Conservation (phyloP, 2,888 invertebrate genomes). For the Drosophila meridiana region DNA sequence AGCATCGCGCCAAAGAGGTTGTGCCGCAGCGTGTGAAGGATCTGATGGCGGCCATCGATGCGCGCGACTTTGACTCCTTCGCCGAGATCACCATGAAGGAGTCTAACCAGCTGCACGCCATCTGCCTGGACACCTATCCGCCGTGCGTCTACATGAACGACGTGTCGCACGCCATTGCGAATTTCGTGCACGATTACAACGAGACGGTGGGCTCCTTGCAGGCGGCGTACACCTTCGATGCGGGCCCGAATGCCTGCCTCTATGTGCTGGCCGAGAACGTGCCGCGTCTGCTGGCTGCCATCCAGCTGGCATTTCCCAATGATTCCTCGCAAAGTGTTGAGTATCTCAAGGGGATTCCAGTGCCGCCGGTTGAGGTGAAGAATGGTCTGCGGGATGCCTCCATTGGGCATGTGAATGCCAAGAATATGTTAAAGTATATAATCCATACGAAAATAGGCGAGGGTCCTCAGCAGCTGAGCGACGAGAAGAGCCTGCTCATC, state of each 20-base stretch:
- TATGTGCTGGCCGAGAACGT: constrained; percentile 92
- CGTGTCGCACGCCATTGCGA: constrained; percentile 91
- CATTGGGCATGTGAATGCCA: constrained; percentile 54
- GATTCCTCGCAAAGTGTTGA: constrained; percentile 83
- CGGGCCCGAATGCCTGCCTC: constrained; percentile 98
- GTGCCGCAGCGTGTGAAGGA: constrained; percentile 90
- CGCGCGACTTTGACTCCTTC: constrained; percentile 92
- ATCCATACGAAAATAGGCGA: constrained; percentile 93
- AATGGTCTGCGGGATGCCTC: constrained; percentile 40
- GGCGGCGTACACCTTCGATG: constrained; percentile 99
- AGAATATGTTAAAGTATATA: constrained; percentile 91
- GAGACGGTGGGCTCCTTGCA: constrained; percentile 87
- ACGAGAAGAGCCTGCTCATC: constrained; percentile 86
- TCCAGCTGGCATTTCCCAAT: constrained; percentile 91
- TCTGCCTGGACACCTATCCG: constrained; percentile 96
- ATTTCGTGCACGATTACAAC: constrained; percentile 94
- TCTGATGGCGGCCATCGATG: constrained; percentile 86
- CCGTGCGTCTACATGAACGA: constrained; percentile 97
- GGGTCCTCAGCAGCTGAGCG: constrained; percentile 87
- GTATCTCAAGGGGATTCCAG: constrained; percentile 87
- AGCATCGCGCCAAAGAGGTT: constrained; percentile 89
- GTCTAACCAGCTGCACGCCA: constrained; percentile 98
- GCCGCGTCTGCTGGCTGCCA: constrained; percentile 88
- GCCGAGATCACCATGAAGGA: constrained; percentile 98
- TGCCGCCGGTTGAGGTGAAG: constrained; percentile 50